Conservation (phyloP, 2,113 vertebrate species). For the Mormyrus lacerda region DNA sequence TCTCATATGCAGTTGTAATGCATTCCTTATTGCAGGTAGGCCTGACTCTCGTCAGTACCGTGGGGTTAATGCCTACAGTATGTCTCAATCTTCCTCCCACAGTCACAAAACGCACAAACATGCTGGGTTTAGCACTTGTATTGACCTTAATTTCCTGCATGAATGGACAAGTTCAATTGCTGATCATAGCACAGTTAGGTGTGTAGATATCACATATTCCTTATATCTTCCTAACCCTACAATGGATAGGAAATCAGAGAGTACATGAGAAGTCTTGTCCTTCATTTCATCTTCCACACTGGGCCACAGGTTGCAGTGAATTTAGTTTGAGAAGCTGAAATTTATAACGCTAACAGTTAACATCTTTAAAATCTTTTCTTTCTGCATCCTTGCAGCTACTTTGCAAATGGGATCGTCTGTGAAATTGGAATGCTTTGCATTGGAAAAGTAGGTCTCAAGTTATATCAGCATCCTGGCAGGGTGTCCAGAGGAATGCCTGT, state of each 20-base stretch:
- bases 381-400: slow-evolving; percentile 56
- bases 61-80: neutral
- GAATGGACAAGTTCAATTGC: neutral
- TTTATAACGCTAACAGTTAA: neutral
- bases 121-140: neutral
- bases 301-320: neutral
- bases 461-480: slow-evolving; percentile 23
- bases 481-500: neutral
- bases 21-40: neutral
- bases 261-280: neutral
- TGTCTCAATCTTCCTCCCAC: neutral
- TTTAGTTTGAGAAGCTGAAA: neutral
- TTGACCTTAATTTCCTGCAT: neutral
- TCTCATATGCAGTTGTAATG: neutral
- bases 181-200: neutral
- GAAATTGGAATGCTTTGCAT: slow-evolving; percentile 82
- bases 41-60: neutral
- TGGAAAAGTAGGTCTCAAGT: slow-evolving; percentile 78
- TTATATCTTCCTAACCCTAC: neutral
- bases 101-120: neutral
- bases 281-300: neutral
- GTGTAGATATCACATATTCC: neutral
- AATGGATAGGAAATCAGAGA: neutral
- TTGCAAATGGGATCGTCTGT: slow-evolving; percentile 75
- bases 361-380: neutral